Evolutionary conservation across 2,113 vertebrate species (phyloP), one percentile per base, ranked within the genome.

Genomic region (Perca schrenkii): DNA sequence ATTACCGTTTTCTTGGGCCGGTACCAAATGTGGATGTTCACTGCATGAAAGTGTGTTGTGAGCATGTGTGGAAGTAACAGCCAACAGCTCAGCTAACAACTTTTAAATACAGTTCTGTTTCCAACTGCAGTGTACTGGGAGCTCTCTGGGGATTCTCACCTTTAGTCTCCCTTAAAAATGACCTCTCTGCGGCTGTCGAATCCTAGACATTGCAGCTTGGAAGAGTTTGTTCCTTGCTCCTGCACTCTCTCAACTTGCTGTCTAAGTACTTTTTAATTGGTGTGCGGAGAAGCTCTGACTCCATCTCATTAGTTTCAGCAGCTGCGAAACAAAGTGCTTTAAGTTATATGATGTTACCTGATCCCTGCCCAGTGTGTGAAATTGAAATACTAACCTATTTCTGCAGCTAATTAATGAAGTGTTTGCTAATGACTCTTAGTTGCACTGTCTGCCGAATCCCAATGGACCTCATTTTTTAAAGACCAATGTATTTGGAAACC

Each of bases 321-420:
- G 56, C 62, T 62, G 62, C 13, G 8, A n/a, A 77, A 77, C 68
- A 72, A 80, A 58, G 52, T 77, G 82, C 64, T 90, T 43, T 34
- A 60, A 83, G 73, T 74, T 49, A 28, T 78, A 2, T 80, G 82
- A 86, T 70, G 76, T 64, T 19, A 83, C 62, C 82, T 82, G 69
- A 22, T 70, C 87, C 73, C 74, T 66, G 74, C 67, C 65, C 79
- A 1, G 47, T 11, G 47, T 11, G 52, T 70, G 75, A 79, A 62
- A 72, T 82, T 86, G 10, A 11, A 8, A 53, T 19, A 53, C 73
- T 70, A 50, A 64, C 57, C 58, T 67, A 15, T 62, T 34, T 34
- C 75, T 73, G 47, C 60, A 21, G 67, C 53, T 34, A 46, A 77
- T 66, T 71, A 70, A 81, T 60, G 31, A 67, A 17, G 19, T 25